These are phyloP conservation scores for Caenorhabditis sulstoni DNA, from an alignment of 2,888 invertebrate genomes.

Conservation along the genomic window DNA sequence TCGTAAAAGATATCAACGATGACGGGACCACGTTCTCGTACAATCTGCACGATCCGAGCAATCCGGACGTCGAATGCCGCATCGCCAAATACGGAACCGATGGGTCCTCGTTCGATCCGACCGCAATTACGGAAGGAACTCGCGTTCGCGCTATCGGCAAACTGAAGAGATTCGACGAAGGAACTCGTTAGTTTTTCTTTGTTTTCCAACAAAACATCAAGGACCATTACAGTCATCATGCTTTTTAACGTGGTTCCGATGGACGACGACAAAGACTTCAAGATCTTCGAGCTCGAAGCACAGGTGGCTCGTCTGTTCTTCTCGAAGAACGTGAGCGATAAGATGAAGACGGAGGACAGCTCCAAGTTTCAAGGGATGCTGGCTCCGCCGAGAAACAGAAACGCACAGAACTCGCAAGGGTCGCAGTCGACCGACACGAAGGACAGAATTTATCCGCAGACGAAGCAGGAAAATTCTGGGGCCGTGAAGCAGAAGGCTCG, in stretches of 20 bases:
- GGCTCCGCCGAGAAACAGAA: conserved; percentile 45
- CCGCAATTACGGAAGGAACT: conserved; percentile 31
- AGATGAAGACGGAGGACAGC: conserved; percentile 15
- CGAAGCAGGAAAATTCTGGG: neutral
- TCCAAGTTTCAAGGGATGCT: conserved; percentile 43
- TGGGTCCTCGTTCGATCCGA: conserved; percentile 16
- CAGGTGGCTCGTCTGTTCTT: conserved; percentile 55
- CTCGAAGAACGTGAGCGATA: conserved; percentile 45
- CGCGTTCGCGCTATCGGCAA: conserved; percentile 51
- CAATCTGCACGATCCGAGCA: conserved; percentile 31
- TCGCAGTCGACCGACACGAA: conserved; percentile 9
- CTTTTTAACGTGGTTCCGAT: conserved; percentile 46
- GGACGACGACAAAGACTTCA: conserved; percentile 34
- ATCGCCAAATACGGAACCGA: conserved; percentile 34
- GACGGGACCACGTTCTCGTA: conserved; percentile 33
- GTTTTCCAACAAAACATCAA: neutral
- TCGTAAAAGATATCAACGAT: conserved; percentile 38
- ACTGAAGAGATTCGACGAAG: conserved; percentile 49
- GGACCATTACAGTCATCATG: conserved; percentile 42
- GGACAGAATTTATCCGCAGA: conserved; percentile 31
- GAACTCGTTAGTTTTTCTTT: conserved; percentile 24
- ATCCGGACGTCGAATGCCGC: conserved; percentile 26
- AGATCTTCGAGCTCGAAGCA: conserved; percentile 43
- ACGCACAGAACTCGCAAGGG: conserved; percentile 15
- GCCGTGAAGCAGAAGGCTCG: neutral